Base-by-base conservation (phyloP, 2,888 invertebrate species). In the Pristionchus entomophagus region DNA sequence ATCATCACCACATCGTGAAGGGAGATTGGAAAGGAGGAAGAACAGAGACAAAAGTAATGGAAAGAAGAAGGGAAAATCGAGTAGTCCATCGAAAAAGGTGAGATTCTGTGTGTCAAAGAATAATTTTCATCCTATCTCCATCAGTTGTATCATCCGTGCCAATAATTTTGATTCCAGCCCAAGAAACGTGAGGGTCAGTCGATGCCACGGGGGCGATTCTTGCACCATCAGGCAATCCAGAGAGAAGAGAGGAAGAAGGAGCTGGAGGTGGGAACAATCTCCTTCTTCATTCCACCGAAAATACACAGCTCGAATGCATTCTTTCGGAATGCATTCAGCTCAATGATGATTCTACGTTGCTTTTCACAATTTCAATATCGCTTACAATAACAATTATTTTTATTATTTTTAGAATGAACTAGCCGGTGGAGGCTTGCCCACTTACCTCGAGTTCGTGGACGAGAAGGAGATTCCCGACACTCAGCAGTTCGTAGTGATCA, bases 401-500 rank as follows among this genome's bases (percentile, higher is more conserved):
- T 56, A n/a, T 14, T 5, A 56, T 56, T 8, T 56, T 56, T 22
- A 80, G 51, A 51, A 32, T 6, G 78, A 80, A 32, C 41, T 80
- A 14, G 78, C 78, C 2, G 78, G 78, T 12, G 78, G 78, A 5
- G 51, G 78, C 41, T 35, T 80, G 32, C 78, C 78, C 2, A 84
- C 69, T 1, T 84, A 65, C 32, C 84, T 84, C 32, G 65, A 84
- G 32, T 84, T 84, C 69, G n/a, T 35, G 22, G 84, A 84, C 35
- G 35, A 51, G 4, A 62, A 62, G 26, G 84, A 84, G 49, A 84
- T 84, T n/a, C 84, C 84, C 12, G 84, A 84, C 45, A 65, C 65
- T 22, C 65, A 29, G 22, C 84, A 84, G 35, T 84, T 84, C 51
- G 84, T 84, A 5, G 69, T 84, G 17, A 84, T 84, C 49, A 69